Base-by-base conservation (phyloP, 64 coral and sea anemone species). In the Actinia equina region DNA sequence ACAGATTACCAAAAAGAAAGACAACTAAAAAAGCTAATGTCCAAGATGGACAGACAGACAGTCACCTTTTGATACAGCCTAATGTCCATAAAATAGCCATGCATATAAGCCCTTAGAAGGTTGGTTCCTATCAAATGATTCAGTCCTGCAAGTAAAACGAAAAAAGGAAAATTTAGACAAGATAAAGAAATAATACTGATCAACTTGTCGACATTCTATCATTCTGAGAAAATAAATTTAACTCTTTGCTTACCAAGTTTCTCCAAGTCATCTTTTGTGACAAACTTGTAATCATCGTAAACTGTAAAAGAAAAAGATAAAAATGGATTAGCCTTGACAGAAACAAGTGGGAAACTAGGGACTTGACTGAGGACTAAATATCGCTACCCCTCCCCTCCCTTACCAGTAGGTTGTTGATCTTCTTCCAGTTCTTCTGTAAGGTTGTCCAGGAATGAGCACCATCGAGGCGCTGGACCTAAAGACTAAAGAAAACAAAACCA, bases 261-360 rank as follows among this genome's bases (percentile, higher is more conserved):
- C 23, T 87, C 82, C 23, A 98, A 70, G 7, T 98, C 96, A 86
- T 98, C 87, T 76, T 89, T 98, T 7, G 96, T 98, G 12, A 98
- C 96, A 89, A 98, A 98, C 82, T 98, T 98, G 93, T 98, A 98
- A 63, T 98, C 96, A 87, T 98, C 96, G 43, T 98, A 98, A 14
- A 98, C 96, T 98, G 64, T 18, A 51, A 85, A 91, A 61, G 3
- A 59, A 52, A n/a, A 25, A 17, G 55, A 57, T 16, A 49, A 49
- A 49, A 49, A 57, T 57, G 52, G 52, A 14, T 57, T 12, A 57
- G 55, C 11, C 2, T 57, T 16, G 55, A 74, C 26, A 41, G 25
- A 74, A 49, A 52, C 3, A 25, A 41, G 52, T 9, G 7, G 37
- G 1, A 57, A 16, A 57, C 55, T 57, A 16, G 55, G 55, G 10